These are phyloP conservation scores for Rattus norvegicus DNA, from an alignment of 2,113 vertebrate species.

Conservation along the genomic window GRCr8 NC_086026.1:103888001-103888500, in stretches of 20 bases:
- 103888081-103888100: not conserved
- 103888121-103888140: not conserved
- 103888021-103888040: constrained; percentile 63
- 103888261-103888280: constrained; percentile 55
- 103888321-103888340: constrained; percentile 34
- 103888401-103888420: constrained; percentile 21
- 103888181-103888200: constrained; percentile 3
- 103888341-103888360: not conserved
- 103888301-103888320: not conserved
- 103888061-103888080: constrained; percentile 33
- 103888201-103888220: not conserved
- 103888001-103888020: constrained; percentile 64
- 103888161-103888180: not conserved
- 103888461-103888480: constrained; percentile 60
- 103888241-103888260: not conserved
- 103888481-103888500: constrained; percentile 53
- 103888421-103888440: constrained; percentile 59
- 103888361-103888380: not conserved
- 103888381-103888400: constrained; percentile 46
- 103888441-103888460: constrained; percentile 68
- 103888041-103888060: constrained; percentile 46
- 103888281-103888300: constrained; percentile 30
- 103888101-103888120: constrained; percentile 39
- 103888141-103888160: not conserved
- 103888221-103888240: not conserved